phyloP scores from a whole-genome alignment of 2,888 invertebrate species.

The Sesia apiformis region DNA sequence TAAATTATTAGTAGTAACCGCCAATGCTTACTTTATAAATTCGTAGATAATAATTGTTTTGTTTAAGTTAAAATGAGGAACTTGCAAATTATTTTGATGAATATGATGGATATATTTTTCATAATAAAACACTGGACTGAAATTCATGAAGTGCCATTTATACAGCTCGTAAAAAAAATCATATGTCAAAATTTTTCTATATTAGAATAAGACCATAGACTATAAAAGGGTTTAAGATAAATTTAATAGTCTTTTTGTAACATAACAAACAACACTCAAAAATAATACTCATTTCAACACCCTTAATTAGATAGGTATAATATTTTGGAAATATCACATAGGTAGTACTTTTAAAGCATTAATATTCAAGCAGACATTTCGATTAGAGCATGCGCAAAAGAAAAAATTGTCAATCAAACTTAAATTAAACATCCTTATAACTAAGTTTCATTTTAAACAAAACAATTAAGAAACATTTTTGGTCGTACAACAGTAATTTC shows the following conservation, averaged over 20 bases:
- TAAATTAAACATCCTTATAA: constrained; percentile 4
- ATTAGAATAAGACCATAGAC: no score
- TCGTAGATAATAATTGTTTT: no score
- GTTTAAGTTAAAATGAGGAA: no score
- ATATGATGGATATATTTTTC: no score
- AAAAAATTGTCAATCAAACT: neutral
- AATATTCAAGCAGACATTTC: constrained; percentile 16
- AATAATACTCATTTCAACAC: constrained; percentile 16
- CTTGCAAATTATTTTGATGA: no score
- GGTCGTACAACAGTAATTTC: neutral
- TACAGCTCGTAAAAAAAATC: no score
- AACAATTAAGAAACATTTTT: constrained; percentile 3
- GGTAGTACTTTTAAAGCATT: constrained; percentile 22
- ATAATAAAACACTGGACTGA: no score
- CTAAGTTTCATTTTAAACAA: neutral
- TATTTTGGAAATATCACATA: constrained; percentile 45
- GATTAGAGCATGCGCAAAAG: constrained; percentile 20
- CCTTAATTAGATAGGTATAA: constrained; percentile 1
- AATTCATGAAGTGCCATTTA: no score
- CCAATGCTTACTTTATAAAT: no score
- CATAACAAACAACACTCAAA: constrained; percentile 10
- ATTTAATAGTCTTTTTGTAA: neutral
- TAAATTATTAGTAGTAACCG: no score
- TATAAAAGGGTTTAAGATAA: no score
- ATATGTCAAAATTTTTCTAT: no score